These are phyloP conservation scores for Eristalis pertinax DNA, from an alignment of 2,888 invertebrate genomes.

Conservation along the genomic window DNA sequence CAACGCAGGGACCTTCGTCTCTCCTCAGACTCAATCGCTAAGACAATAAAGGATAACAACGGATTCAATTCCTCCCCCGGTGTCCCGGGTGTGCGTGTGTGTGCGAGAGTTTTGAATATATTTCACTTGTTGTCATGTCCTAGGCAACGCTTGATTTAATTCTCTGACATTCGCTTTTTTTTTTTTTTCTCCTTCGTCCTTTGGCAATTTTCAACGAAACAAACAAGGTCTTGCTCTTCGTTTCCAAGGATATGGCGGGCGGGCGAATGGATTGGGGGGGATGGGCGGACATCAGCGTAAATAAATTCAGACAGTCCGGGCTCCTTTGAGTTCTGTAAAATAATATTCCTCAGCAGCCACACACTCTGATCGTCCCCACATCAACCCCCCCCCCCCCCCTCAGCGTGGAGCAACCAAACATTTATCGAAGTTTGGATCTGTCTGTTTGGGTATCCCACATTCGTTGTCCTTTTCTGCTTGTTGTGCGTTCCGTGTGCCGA, in stretches of 20 bases:
- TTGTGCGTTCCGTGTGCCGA: not conserved
- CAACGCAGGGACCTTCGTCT: too few species aligned
- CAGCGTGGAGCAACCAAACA: not conserved
- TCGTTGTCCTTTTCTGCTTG: constrained; percentile 32
- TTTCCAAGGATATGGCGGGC: not conserved
- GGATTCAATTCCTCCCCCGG: not conserved
- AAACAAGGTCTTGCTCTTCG: constrained; percentile 6
- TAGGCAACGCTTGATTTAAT: constrained; percentile 53
- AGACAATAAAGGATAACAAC: constrained; percentile 29
- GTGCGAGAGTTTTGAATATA: not conserved
- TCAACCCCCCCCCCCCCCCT: not conserved
- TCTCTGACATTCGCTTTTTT: constrained; percentile 15
- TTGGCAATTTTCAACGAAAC: not conserved
- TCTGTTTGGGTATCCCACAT: constrained; percentile 14
- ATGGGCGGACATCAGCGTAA: constrained; percentile 20
- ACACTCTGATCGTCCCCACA: too few species aligned
- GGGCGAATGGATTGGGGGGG: not conserved
- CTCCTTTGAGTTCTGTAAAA: constrained; percentile 50
- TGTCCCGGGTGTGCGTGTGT: too few species aligned
- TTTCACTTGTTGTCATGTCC: constrained; percentile 48
- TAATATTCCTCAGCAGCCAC: constrained; percentile 59
- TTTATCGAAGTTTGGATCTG: not conserved
- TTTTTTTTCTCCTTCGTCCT: not conserved
- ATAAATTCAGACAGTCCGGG: constrained; percentile 56
- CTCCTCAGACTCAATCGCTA: constrained; percentile 44